Conservation (phyloP, 2,113 vertebrate species). For the Scopus umbretta region DNA sequence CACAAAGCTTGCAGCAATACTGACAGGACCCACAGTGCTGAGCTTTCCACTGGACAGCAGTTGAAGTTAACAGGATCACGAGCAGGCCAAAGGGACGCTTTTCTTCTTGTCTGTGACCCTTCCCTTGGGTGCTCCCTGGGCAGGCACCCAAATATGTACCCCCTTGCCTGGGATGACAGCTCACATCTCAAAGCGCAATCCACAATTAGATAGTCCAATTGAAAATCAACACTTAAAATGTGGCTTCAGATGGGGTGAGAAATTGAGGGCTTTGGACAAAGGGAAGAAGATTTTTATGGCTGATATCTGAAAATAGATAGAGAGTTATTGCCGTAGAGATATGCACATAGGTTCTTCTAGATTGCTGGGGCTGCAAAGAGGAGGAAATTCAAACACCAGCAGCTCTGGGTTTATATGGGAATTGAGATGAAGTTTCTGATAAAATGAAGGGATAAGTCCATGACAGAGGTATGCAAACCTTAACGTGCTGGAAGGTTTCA, state of each 20-base stretch:
- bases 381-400: not conserved
- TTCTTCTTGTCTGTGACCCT: not conserved
- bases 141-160: not conserved
- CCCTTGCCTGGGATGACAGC: accelerated
- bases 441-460: not conserved
- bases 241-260: not conserved
- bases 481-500: not conserved
- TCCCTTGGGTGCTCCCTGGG: not conserved
- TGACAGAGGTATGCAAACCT: not conserved
- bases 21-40: not conserved
- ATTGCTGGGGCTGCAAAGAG: not conserved
- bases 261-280: not conserved
- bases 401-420: not conserved
- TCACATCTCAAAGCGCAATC: not conserved
- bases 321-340: not conserved
- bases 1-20: not conserved
- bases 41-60: not conserved
- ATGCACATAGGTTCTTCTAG: not conserved
- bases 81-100: not conserved
- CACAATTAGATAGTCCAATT: not conserved
- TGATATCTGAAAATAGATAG: not conserved
- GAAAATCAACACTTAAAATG: not conserved
- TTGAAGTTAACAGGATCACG: not conserved
- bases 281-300: not conserved
- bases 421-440: not conserved